Conservation (phyloP, 2,888 invertebrate genomes). For the Lepidocyrtoides sp. region DNA sequence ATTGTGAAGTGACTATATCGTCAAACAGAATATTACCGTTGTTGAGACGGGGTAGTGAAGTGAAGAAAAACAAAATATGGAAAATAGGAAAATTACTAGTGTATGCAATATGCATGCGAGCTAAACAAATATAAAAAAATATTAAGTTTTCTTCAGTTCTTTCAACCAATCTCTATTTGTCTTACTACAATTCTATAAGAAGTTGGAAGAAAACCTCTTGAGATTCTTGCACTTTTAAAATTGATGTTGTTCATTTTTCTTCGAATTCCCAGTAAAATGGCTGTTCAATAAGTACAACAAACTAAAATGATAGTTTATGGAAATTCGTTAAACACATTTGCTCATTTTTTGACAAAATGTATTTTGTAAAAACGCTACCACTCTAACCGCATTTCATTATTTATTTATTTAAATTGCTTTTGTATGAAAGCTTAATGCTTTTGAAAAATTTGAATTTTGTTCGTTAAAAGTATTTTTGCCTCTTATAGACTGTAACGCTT, state of each 20-base stretch:
- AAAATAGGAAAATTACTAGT: constrained; percentile 45
- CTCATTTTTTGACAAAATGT: no score
- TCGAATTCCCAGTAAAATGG: no score
- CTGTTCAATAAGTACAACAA: no score
- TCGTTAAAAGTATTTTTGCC: no score
- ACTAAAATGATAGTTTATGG: no score
- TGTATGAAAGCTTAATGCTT: no score
- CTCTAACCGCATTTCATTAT: no score
- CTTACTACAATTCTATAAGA: constrained; percentile 21
- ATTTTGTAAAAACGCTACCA: no score
- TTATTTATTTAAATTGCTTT: no score
- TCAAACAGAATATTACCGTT: neutral
- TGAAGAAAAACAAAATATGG: constrained; percentile 14
- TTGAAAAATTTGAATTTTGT: no score
- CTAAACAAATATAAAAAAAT: neutral
- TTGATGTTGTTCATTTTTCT: constrained; percentile 55
- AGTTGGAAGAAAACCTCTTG: constrained; percentile 41
- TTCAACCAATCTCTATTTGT: neutral
- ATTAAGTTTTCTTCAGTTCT: constrained; percentile 26
- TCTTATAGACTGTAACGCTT: no score
- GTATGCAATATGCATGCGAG: neutral
- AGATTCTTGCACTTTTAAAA: constrained; percentile 65
- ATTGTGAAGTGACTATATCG: constrained; percentile 13
- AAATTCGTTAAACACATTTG: no score
- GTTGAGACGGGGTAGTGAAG: neutral